Percentiles rank a stretch among this genome's conserved stretches.
Conservation (phyloP, 2,797 vertebrate species). For the Fistularia tabacaria region DNA sequence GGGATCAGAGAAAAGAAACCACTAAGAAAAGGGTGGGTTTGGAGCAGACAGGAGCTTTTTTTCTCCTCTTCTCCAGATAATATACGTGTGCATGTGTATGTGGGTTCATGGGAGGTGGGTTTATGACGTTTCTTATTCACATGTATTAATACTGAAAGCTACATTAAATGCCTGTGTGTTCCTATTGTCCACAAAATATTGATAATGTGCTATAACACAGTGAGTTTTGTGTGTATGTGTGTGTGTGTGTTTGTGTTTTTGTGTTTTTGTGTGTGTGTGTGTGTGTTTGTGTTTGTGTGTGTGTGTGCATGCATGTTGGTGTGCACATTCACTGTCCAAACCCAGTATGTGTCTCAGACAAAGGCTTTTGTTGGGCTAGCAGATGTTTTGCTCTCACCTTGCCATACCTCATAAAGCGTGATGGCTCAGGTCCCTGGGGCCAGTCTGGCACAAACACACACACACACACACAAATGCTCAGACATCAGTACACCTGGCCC, state of each 20-base stretch:
- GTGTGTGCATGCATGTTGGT: slow-evolving; percentile 7
- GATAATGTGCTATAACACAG: no score
- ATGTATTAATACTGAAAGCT: no score
- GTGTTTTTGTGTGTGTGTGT: slow-evolving; percentile 1
- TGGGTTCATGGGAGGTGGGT: no score
- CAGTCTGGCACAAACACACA: slow-evolving; percentile 41
- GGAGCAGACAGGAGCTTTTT: no score
- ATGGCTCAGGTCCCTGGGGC: slow-evolving; percentile 65
- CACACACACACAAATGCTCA: slow-evolving; percentile 10
- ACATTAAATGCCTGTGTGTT: no score
- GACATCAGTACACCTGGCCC: not conserved
- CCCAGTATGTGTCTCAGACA: slow-evolving; percentile 48
- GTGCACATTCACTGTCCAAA: slow-evolving; percentile 20
- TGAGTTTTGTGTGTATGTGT: not conserved
- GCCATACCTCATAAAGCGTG: slow-evolving; percentile 76
- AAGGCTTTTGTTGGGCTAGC: slow-evolving; percentile 63
- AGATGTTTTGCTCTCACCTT: slow-evolving; percentile 77
- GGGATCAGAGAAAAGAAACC: slow-evolving; percentile 31
- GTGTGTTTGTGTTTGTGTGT: not conserved
- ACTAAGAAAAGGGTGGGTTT: slow-evolving; percentile 5
- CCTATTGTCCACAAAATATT: no score
- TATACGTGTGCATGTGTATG: no score
- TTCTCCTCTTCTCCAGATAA: no score
- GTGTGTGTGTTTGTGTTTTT: slow-evolving; percentile 7
- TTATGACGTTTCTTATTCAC: no score